phyloP scores from a whole-genome alignment of 2,888 invertebrate species.

The Cerastis rubricosa region DNA sequence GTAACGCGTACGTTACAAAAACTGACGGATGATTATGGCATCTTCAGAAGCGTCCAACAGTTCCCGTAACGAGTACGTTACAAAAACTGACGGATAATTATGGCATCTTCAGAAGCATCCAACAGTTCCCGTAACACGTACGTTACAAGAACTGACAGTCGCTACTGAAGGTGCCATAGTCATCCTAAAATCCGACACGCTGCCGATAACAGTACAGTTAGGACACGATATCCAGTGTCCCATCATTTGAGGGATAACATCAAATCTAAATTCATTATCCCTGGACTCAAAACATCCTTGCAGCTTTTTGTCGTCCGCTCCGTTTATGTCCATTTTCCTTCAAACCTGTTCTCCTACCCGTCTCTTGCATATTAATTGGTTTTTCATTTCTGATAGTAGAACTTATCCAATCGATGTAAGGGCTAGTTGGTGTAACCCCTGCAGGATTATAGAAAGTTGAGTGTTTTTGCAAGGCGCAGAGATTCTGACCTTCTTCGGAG shows the following conservation, averaged over 20 bases:
- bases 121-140: background rate
- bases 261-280: background rate
- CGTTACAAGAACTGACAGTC: too few relatives aligned
- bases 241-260: background rate
- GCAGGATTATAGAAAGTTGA: conserved; percentile 4
- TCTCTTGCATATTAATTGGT: background rate
- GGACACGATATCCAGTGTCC: background rate
- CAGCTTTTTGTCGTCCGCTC: background rate
- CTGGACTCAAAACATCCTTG: background rate
- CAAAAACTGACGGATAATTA: too few relatives aligned
- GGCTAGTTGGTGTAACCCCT: conserved; percentile 31
- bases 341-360: background rate
- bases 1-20: too few relatives aligned
- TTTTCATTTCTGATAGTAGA: background rate
- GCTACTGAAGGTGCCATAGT: too few relatives aligned
- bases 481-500: accelerated
- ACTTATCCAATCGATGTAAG: conserved; percentile 43
- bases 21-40: too few relatives aligned
- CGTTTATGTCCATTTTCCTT: background rate
- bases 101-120: background rate
- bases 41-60: too few relatives aligned
- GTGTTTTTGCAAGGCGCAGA: background rate
- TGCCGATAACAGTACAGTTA: background rate
- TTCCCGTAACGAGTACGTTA: too few relatives aligned
- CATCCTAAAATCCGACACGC: too few relatives aligned